These are phyloP conservation scores for Ranitomeya variabilis DNA, from an alignment of 2,113 vertebrate genomes.

Conservation along the genomic window DNA sequence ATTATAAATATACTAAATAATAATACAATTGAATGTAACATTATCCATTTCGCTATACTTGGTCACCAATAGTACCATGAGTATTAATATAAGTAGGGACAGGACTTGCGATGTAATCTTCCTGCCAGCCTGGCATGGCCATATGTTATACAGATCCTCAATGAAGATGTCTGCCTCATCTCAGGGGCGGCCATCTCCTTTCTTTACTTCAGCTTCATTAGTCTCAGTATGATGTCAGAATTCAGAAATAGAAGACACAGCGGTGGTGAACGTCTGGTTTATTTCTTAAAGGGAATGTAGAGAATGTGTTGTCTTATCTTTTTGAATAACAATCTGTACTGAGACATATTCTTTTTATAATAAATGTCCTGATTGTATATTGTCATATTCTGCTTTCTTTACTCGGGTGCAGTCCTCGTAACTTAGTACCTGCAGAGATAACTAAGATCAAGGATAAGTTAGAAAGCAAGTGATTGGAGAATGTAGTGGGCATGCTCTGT, in stretches of 20 bases:
- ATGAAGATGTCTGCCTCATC: constrained; percentile 4
- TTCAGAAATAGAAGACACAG: constrained; percentile 7
- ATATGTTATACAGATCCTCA: not conserved
- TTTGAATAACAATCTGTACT: not conserved
- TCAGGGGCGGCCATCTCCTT: not conserved
- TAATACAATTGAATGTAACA: too few relatives aligned
- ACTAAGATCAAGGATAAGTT: too few relatives aligned
- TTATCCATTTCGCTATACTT: too few relatives aligned
- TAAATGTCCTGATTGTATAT: not conserved
- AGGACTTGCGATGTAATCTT: not conserved
- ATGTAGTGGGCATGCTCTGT: too few relatives aligned
- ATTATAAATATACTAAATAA: too few relatives aligned
- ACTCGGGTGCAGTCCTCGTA: not conserved
- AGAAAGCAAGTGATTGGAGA: too few relatives aligned
- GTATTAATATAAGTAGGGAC: not conserved
- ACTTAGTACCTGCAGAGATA: too few relatives aligned
- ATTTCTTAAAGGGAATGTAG: not conserved
- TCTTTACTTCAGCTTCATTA: not conserved
- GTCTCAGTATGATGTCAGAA: not conserved
- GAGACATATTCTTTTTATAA: not conserved
- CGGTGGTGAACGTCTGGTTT: not conserved
- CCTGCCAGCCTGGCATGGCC: not conserved
- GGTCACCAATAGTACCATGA: not conserved
- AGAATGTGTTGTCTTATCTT: not conserved
- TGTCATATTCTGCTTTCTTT: not conserved